Base-by-base conservation (phyloP, 2,113 vertebrate genomes). In the Zosterops pallidus region DNA sequence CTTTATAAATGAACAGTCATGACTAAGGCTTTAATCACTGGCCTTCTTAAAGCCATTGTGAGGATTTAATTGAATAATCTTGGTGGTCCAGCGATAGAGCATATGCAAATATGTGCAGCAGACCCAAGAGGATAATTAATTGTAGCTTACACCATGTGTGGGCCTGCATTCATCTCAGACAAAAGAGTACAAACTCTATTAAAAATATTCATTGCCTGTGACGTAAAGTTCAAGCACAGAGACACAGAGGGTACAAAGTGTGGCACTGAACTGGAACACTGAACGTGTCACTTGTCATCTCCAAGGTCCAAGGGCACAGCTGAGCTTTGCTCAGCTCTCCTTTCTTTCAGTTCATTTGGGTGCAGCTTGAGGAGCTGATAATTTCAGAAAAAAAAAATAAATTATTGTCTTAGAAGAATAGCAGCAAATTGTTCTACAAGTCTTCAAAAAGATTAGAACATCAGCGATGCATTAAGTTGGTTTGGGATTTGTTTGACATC, bases 141-240 rank as follows among this genome's bases (percentile, higher is more conserved):
- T 53, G 75, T 69, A 41, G 70, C 63, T 69, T 65, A 68, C 92
- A 76, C 31, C 14, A 21, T 86, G 94, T 95, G 96, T 90, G 92
- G 95, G 88, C 92, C 57, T 62, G 82, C 85, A 94, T 93, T 96
- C 82, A 90, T 50, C 63, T 63, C 86, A 86, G 71, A 97, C 94
- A 97, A 96, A 94, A 63, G 83, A 77, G 71, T 42, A 93, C 88
- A 93, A 86, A 89, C 53, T 29, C 83, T 12, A 75, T 77, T 72
- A 84, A 92, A 94, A 92, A 78, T 87, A 72, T 68, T 92, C 86
- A 70, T 44, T 77, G 88, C 88, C 65, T 63, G 69, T 90, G 92
- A 95, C 26, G 63, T 55, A 9, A 53, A 93, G 94, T 83, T 88
- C 86, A 83, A 80, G 92, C 17, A 24, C n/a, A 70, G 64, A 63